A percentile compares a stretch with the other conserved stretches of the same genome.
Conservation (phyloP, 53 echinoderm and acorn worm species). For the Crossaster papposus region DNA sequence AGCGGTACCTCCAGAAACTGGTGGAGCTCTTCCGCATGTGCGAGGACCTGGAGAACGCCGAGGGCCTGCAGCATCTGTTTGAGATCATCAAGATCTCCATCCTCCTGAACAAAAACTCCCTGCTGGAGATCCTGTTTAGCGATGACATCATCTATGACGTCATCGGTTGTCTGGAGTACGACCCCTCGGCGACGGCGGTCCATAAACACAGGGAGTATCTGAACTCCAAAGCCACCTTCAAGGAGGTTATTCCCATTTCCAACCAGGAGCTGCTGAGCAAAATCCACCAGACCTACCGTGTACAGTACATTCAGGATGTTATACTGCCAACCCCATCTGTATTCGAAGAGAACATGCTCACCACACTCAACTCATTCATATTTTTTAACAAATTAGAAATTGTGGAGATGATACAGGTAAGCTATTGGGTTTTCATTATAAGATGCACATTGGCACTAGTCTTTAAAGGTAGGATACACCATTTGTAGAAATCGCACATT, state of each 20-base stretch:
- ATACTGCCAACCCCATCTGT: conserved; percentile 98
- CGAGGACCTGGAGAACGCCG: conserved; percentile 95
- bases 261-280: conserved; percentile 96
- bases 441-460: not conserved
- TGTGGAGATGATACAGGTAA: conserved; percentile 99
- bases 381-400: conserved; percentile 99
- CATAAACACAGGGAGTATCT: conserved; percentile 96
- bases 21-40: conserved; percentile 94
- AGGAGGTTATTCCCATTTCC: conserved; percentile 95
- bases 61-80: conserved; percentile 90
- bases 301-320: conserved; percentile 99
- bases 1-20: conserved; percentile 90
- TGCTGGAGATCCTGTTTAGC: conserved; percentile 96
- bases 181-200: conserved; percentile 71
- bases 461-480: too few species aligned
- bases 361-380: conserved; percentile 92
- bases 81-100: conserved; percentile 96
- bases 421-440: not conserved
- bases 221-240: conserved; percentile 92
- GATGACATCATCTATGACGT: conserved; percentile 96
- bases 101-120: conserved; percentile 93
- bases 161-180: conserved; percentile 93
- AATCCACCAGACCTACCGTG: conserved; percentile 99
- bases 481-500: too few species aligned
- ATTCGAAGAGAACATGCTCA: conserved; percentile 98